Evolutionary conservation across 2,113 vertebrate species (phyloP).

Genomic region (Excalfactoria chinensis): DNA sequence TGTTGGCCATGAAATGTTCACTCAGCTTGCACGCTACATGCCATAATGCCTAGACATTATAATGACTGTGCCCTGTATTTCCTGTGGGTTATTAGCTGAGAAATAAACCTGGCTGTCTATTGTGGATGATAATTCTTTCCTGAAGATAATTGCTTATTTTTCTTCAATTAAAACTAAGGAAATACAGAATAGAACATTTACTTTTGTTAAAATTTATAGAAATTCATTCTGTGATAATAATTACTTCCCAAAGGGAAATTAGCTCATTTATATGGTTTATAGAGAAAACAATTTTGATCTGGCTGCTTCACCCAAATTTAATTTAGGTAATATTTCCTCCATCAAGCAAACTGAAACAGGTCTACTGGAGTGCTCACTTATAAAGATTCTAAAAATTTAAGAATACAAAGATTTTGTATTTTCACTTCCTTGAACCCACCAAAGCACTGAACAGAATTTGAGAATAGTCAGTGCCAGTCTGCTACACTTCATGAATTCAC

Average conservation of each 20-base stretch:
- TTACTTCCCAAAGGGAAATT: neutral
- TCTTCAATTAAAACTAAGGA: slow-evolving; percentile 49
- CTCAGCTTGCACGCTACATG: neutral
- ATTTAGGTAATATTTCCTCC: neutral
- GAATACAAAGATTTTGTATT: neutral
- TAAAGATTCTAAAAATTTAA: neutral
- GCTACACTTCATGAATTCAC: neutral
- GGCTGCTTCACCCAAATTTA: neutral
- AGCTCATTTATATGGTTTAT: neutral
- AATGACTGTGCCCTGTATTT: neutral
- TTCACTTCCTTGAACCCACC: neutral
- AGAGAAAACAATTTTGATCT: neutral
- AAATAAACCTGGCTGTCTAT: slow-evolving; percentile 19
- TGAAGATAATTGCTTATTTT: slow-evolving; percentile 43
- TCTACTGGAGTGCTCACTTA: neutral
- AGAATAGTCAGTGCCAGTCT: neutral
- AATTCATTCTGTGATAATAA: neutral
- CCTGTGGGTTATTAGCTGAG: neutral
- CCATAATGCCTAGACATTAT: neutral
- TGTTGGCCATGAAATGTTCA: neutral
- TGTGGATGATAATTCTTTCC: slow-evolving; percentile 3
- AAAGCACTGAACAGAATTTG: rapidly evolving
- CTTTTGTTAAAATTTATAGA: slow-evolving; percentile 15
- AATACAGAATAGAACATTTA: slow-evolving; percentile 23
- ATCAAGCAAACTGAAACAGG: neutral